Percentiles rank a stretch among this genome's conserved stretches.
Conservation (phyloP, 1,140 invertebrate species). For the Periplaneta americana region DNA sequence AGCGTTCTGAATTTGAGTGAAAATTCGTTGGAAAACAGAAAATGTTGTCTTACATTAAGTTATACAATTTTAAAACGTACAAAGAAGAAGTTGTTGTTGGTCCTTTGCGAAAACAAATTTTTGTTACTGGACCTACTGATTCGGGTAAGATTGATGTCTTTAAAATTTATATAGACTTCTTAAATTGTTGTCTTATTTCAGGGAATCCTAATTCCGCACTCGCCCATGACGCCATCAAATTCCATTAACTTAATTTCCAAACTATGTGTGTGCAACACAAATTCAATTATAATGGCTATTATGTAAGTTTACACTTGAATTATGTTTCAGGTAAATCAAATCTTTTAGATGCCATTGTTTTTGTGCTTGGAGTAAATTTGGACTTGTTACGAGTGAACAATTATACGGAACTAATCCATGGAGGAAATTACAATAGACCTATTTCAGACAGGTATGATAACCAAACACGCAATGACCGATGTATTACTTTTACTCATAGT, state of each 20-base stretch:
- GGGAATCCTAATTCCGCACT: neutral
- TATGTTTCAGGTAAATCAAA: neutral
- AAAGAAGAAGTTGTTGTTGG: neutral
- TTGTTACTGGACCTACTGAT: neutral
- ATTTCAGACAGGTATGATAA: neutral
- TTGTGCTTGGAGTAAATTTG: neutral
- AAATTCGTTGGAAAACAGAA: neutral
- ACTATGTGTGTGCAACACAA: no score
- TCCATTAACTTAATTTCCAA: no score
- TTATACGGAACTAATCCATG: neutral
- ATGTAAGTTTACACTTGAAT: no score
- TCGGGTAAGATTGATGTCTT: neutral
- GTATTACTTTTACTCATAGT: no score
- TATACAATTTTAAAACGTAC: neutral
- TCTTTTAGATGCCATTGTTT: neutral
- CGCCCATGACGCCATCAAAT: no score
- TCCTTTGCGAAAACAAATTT: neutral
- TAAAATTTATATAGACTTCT: no score
- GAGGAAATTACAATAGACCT: neutral
- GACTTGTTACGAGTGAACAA: neutral
- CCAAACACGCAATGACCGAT: no score
- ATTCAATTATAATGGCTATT: no score
- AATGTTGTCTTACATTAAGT: neutral
- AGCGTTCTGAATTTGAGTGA: neutral
- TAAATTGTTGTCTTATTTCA: no score